Conservation (phyloP, 2,797 vertebrate species). For the Botia kubotai region DNA sequence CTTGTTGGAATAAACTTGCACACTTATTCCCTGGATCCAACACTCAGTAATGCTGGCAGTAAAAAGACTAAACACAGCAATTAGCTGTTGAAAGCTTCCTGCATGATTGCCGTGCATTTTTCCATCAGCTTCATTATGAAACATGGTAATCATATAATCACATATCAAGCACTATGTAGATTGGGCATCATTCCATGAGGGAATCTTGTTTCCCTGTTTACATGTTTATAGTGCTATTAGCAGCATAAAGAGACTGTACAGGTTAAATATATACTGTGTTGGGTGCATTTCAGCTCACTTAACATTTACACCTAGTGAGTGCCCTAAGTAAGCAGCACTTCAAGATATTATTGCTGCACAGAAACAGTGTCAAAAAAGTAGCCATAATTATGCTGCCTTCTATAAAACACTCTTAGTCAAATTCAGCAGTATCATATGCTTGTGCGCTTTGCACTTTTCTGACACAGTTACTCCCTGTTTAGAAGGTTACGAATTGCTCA, state of each 20-base stretch:
- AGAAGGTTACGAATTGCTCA: too few species aligned
- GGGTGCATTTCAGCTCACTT: constrained; percentile 6
- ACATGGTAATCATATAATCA: constrained; percentile 48
- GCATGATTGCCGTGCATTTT: constrained; percentile 33
- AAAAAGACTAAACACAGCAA: constrained; percentile 2
- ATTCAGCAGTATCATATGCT: too few species aligned
- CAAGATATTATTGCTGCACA: not conserved
- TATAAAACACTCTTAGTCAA: too few species aligned
- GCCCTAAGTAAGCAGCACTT: not conserved
- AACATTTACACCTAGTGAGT: not conserved
- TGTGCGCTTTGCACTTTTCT: not conserved
- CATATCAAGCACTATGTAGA: constrained; percentile 29
- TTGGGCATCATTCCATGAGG: constrained; percentile 25
- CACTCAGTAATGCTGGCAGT: not conserved
- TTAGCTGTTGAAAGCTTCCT: constrained; percentile 31
- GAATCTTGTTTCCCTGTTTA: constrained; percentile 28
- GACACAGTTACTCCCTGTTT: too few species aligned
- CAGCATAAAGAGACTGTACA: constrained; percentile 21
- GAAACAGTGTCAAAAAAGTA: not conserved
- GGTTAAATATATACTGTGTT: constrained; percentile 35
- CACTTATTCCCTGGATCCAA: not conserved
- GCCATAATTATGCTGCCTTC: not conserved
- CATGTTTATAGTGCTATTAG: constrained; percentile 34
- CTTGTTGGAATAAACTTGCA: not conserved
- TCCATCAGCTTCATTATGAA: constrained; percentile 45